Base-by-base conservation (phyloP, 2,113 vertebrate genomes). In the Egretta garzetta region DNA sequence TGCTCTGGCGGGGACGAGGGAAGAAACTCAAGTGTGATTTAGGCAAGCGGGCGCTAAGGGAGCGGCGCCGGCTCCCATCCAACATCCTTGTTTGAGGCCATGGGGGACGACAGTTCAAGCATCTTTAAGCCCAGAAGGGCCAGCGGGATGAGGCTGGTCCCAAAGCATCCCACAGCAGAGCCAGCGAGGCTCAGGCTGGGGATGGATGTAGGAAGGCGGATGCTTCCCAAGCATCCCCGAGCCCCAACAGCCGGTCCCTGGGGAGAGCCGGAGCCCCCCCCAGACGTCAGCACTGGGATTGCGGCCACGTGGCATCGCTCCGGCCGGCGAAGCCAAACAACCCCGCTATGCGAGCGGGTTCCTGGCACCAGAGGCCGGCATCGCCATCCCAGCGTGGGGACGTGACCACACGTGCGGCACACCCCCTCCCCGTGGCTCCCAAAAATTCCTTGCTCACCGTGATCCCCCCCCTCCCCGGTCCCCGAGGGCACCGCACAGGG, bases 331-430 rank as follows among this genome's bases (percentile, higher is more conserved):
- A 93, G 60, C 60, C 9, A 8, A 19, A 10, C 19, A 13, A 12
- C 50, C 49, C 49, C 0, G 0, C 0, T 32, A 17, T 4, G 23
- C 5, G 0, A 84, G 49, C 26, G 1, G 52, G 22, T 53, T 60
- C 74, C 43, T 20, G 49, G 75, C 41, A 43, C 7, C 26, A 4
- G 1, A 64, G 49, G 49, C 8, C 35, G 56, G 43, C 63, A 50
- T 18, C 90, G 27, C 90, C 76, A 76, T 11, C 80, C 93, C 81
- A 15, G 35, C 2, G 4, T 6, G 0, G 24, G n/a, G 85, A 53
- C 0, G 0, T 0, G 5, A 41, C 56, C 5, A 2, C 9, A 6
- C 0, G 0, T 3, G 11, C 14, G 6, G 16, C 1, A 7, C 24
- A 4, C 11, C 52, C n/a, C 10, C 4, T 21, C 70, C 74, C 28